These are phyloP conservation scores for Lynx canadensis DNA, from an alignment of 2,113 vertebrate genomes.

Conservation along the genomic window DNA sequence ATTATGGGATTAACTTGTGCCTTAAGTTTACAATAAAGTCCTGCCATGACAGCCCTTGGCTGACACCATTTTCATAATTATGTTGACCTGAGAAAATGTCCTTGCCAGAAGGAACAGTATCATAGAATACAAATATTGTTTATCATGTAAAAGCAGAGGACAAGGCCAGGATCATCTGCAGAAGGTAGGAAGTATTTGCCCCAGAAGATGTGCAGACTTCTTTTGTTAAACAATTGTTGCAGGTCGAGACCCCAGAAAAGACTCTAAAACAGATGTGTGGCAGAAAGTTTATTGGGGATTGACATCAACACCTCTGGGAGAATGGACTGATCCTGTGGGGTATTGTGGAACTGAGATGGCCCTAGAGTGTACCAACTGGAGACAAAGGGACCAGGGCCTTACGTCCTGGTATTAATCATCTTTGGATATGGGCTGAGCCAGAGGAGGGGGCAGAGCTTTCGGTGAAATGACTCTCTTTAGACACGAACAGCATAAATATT, in stretches of 20 bases:
- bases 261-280: background rate
- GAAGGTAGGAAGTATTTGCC: background rate
- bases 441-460: background rate
- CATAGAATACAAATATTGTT: background rate
- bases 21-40: background rate
- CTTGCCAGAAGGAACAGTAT: background rate
- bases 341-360: background rate
- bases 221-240: background rate
- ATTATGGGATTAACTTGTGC: background rate
- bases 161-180: background rate
- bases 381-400: background rate
- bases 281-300: background rate
- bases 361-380: background rate
- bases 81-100: background rate
- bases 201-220: background rate
- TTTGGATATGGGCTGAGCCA: background rate
- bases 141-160: background rate
- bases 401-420: background rate
- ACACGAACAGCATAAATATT: background rate
- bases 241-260: background rate
- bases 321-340: background rate
- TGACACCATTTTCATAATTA: slow-evolving; percentile 51
- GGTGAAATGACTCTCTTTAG: background rate
- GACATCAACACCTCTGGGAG: background rate
- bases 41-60: background rate